Base-by-base conservation (phyloP, 2,888 invertebrate species). In the Slavum lentiscoides region DNA sequence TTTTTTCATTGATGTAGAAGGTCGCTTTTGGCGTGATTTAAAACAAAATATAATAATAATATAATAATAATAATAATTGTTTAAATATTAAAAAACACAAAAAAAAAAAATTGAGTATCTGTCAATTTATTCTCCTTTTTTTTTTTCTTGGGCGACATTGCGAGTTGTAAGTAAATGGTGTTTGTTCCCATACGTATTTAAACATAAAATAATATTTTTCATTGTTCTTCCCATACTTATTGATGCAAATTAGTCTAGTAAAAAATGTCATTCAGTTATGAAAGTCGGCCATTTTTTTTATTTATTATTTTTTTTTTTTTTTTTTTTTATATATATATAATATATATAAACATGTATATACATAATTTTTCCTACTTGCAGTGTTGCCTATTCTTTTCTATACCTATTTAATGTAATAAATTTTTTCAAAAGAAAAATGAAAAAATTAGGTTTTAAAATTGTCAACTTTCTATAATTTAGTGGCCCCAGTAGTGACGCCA, bases 331-430 rank as follows among this genome's bases (percentile, higher is more conserved):
- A 19, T 30, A 30, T 30, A 30, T 30, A 30, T 2, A 2, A 30
- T 67, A 19, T 58, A 67, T 75, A 62, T 74, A 64, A 68, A 43
- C 64, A 6, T 64, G 53, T 19, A 55, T 37, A 5, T 37, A 53
- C 21, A 30, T 70, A 76, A 53, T 62, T 61, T 77, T 70, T 64
- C 23, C 30, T 70, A 72, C 80, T 80, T 80, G 80, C 80, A 80
- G 80, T 80, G 80, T 80, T 80, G 80, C 80, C 80, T 80, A 80
- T 80, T 80, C 80, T 80, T 80, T 80, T 80, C 64, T 80, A 64
- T 80, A 58, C 72, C 17, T 55, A 43, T 64, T 64, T 61, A 17
- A 37, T 77, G 58, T 76, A 64, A 15, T 58, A 43, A 23, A 61
- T 58, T 37, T 68, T 67, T 66, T 7, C 21, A 70, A 77, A 69